Evolutionary conservation across 2,113 vertebrate genomes (phyloP), one percentile per base, ranked within the genome.

Genomic region (Etheostoma spectabile): DNA sequence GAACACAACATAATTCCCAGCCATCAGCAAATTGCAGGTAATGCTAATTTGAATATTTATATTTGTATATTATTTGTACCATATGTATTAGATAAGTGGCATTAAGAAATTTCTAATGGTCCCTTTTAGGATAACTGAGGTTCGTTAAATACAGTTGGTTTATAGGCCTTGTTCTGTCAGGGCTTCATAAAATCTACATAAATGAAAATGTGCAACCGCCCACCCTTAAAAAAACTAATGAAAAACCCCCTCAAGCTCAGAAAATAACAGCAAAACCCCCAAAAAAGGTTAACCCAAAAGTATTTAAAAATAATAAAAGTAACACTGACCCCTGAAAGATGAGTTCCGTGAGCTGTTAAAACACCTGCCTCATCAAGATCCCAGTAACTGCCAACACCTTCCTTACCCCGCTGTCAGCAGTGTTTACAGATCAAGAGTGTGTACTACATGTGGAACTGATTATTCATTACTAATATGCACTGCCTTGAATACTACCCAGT

Each of bases 1-100:
- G 0, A 68, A 11, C 45, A 35, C 8, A 2, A 53, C 55, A 2
- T 48, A 76, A 42, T n/a, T 65, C 35, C 8, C 35, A 18, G 27
- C 74, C 16, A 64, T 77, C 38, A 80, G 42, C 24, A 83, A 67
- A 60, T 21, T 56, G 35, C 24, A 64, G 35, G 64, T 74, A 19
- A 80, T 6, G 6, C 6, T 6, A 24, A 61, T 46, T 46, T 69
- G 27, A 55, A 76, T 63, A 65, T 86, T 42, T 18, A 65, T 30
- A 22, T 61, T 21, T 63, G n/a, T 49, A 22, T 55, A 57, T 63
- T 56, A 62, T 74, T 66, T 66, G 15, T 59, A 56, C 22, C 75
- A 59, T 57, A 80, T 80, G 74, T 56, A 86, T 66, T 21, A 48
- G 8, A 68, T 83, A 77, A 82, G 57, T 59, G 60, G 48, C 4